Percentiles rank a stretch among this genome's conserved stretches.
These are phyloP conservation scores for Nomada fucata DNA, from an alignment of 2,888 invertebrate genomes.

Conservation along the genomic window DNA sequence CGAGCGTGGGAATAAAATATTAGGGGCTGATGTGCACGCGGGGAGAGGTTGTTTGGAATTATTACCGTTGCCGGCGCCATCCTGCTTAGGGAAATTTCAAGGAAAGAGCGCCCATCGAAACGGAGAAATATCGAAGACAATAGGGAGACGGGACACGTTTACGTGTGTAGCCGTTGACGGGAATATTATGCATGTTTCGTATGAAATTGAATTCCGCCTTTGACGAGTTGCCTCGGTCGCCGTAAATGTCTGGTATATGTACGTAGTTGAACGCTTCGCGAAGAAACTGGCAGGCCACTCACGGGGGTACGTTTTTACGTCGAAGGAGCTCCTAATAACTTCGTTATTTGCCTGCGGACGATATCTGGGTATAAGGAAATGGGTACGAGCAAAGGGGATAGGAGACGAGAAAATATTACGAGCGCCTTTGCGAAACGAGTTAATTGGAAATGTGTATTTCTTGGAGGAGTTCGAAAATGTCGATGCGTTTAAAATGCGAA, in stretches of 20 bases:
- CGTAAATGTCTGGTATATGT: slow-evolving; percentile 13
- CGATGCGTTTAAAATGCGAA: background rate
- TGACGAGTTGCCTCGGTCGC: slow-evolving; percentile 21
- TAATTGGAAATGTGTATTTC: slow-evolving; percentile 28
- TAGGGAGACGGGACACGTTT: background rate
- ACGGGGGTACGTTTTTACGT: slow-evolving; percentile 19
- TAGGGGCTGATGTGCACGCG: background rate
- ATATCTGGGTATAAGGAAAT: slow-evolving; percentile 38
- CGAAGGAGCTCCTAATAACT: slow-evolving; percentile 35
- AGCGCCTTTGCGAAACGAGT: slow-evolving; percentile 37
- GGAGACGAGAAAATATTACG: slow-evolving; percentile 35
- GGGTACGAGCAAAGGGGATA: background rate
- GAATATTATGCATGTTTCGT: slow-evolving; percentile 19
- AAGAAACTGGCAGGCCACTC: background rate
- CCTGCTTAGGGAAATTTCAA: background rate
- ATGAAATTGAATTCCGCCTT: slow-evolving; percentile 31
- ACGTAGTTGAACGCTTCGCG: background rate
- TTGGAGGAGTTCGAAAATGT: slow-evolving; percentile 17
- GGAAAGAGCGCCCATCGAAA: slow-evolving; percentile 1
- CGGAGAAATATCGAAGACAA: background rate
- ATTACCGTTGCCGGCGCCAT: background rate
- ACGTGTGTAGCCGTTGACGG: background rate
- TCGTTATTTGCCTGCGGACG: slow-evolving; percentile 34
- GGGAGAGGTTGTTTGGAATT: background rate
- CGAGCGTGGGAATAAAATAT: background rate